phyloP scores from a whole-genome alignment of 2,797 vertebrate species.

The Acanthornis magna region DNA sequence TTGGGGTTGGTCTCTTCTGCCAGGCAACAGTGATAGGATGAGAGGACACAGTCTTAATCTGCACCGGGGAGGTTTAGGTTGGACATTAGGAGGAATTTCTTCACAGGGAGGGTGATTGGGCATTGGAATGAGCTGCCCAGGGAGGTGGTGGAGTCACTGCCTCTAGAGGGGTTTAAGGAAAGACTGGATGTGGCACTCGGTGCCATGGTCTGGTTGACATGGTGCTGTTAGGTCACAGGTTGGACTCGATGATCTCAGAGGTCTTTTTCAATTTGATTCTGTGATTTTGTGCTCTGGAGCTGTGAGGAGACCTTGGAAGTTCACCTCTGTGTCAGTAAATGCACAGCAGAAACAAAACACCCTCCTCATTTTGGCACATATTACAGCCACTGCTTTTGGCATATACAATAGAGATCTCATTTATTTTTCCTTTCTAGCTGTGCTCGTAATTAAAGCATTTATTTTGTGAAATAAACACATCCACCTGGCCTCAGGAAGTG shows the following conservation, averaged over 20 bases:
- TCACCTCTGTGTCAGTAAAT: background rate
- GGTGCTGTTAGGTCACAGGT: fast-evolving
- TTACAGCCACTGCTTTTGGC: background rate
- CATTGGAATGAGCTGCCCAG: background rate
- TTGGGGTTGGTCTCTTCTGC: background rate
- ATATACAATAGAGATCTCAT: background rate
- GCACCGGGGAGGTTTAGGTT: background rate
- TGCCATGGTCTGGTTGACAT: fast-evolving
- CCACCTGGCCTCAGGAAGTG: background rate
- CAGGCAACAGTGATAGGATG: fast-evolving
- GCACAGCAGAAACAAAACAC: background rate
- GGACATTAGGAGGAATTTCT: background rate
- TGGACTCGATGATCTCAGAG: background rate
- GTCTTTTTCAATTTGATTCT: background rate
- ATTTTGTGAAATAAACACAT: background rate
- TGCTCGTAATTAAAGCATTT: background rate
- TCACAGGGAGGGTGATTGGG: fast-evolving
- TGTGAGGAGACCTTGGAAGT: fast-evolving
- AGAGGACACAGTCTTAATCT: background rate
- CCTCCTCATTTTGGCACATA: background rate
- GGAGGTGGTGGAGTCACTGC: fast-evolving
- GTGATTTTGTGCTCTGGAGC: background rate
- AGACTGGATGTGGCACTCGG: background rate
- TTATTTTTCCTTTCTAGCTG: background rate
- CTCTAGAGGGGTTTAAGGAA: too few relatives aligned